These are phyloP conservation scores for Dicranocentrus wangi DNA, from an alignment of 2,888 invertebrate species.

Conservation along the genomic window DNA sequence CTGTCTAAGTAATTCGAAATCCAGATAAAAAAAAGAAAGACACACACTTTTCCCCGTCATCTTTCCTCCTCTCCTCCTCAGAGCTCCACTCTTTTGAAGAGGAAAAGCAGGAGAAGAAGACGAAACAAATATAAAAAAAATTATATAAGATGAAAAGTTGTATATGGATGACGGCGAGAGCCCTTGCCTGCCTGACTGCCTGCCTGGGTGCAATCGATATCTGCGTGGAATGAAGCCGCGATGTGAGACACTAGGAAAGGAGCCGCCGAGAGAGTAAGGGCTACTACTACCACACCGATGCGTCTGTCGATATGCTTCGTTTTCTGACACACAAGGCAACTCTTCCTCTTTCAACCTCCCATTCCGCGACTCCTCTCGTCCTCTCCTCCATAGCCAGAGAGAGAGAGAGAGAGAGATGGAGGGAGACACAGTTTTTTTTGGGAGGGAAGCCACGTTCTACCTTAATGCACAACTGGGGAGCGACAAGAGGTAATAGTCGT, in stretches of 20 bases:
- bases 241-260: too few relatives aligned
- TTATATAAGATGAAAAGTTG: conserved; percentile 48
- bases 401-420: too few relatives aligned
- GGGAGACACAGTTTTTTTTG: too few relatives aligned
- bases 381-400: conserved; percentile 5
- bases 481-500: conserved; percentile 63
- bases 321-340: conserved; percentile 51
- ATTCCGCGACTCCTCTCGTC: conserved; percentile 35
- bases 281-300: too few relatives aligned
- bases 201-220: conserved; percentile 67
- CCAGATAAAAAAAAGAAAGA: conserved; percentile 44
- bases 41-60: conserved; percentile 16
- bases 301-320: conserved; percentile 68
- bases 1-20: too few relatives aligned
- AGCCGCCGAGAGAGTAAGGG: conserved; percentile 57
- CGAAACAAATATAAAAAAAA: background rate
- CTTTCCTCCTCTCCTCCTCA: background rate
- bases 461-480: conserved; percentile 64
- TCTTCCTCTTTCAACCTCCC: conserved; percentile 35
- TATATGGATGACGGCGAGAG: too few relatives aligned
- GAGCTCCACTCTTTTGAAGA: background rate
- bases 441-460: conserved; percentile 61
- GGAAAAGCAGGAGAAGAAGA: background rate
- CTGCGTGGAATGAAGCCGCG: conserved; percentile 64
- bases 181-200: too few relatives aligned